A percentile compares a stretch with the other conserved stretches of the same genome.
phyloP scores from a whole-genome alignment of 2,888 invertebrate genomes.

The Patella depressa region DNA sequence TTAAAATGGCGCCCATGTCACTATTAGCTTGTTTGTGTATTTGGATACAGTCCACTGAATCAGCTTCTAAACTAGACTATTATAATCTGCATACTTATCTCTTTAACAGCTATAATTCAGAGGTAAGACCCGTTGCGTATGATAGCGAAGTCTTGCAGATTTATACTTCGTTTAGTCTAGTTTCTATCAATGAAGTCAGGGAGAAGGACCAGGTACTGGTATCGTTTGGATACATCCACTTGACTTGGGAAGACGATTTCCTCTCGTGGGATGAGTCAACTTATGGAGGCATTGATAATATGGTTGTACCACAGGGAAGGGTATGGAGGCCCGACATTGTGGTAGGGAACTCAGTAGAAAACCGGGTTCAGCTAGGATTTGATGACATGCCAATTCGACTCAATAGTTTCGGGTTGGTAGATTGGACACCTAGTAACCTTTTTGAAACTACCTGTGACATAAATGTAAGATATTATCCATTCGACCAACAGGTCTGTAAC shows the following conservation, averaged over 20 bases:
- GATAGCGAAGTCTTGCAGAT: neutral
- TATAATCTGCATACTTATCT: neutral
- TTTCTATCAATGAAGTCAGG: slow-evolving; percentile 19
- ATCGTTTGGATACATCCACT: neutral
- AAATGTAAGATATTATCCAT: slow-evolving; percentile 34
- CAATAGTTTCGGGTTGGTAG: neutral
- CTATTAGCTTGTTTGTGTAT: too few relatives aligned
- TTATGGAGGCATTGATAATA: slow-evolving; percentile 12
- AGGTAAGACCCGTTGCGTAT: slow-evolving; percentile 21
- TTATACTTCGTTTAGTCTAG: neutral
- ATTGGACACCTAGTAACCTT: slow-evolving; percentile 24
- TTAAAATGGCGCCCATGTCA: too few relatives aligned
- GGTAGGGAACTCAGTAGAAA: slow-evolving; percentile 24
- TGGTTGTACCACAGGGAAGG: slow-evolving; percentile 21
- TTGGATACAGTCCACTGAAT: too few relatives aligned
- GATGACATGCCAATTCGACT: slow-evolving; percentile 21
- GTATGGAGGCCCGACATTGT: slow-evolving; percentile 35
- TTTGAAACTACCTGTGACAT: slow-evolving; percentile 34
- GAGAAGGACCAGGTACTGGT: slow-evolving; percentile 13
- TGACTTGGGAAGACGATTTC: slow-evolving; percentile 13
- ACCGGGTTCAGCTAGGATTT: slow-evolving; percentile 23
- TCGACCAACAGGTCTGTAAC: slow-evolving; percentile 29
- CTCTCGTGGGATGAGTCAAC: slow-evolving; percentile 22
- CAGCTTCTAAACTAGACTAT: slow-evolving; percentile 1
- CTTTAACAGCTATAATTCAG: slow-evolving; percentile 16